Evolutionary conservation across 2,113 vertebrate genomes (phyloP).

Genomic region (Phodopus roborovskii): DNA sequence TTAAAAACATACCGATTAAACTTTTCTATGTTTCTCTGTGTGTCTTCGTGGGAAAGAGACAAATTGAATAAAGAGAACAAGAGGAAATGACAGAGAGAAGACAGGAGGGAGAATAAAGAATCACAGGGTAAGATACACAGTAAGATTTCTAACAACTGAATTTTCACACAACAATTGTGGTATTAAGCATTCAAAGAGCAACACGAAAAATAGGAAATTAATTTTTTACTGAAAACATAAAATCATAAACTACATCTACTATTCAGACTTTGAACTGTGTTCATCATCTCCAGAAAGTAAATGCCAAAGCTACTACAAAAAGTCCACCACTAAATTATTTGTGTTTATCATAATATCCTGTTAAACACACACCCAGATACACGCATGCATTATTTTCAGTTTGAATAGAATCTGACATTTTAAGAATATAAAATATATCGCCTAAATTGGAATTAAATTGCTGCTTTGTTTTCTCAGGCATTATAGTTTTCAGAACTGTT

Average conservation of each 20-base stretch:
- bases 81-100: neutral
- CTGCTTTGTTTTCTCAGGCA: neutral
- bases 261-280: neutral
- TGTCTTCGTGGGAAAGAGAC: neutral
- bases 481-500: slow-evolving; percentile 13
- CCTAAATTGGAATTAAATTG: neutral
- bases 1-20: neutral
- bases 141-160: neutral
- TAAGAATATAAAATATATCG: neutral
- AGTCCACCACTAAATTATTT: neutral
- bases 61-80: neutral
- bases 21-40: neutral
- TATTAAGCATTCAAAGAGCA: neutral
- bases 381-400: neutral
- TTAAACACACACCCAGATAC: neutral
- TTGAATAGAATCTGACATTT: neutral
- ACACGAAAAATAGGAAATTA: neutral
- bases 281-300: neutral
- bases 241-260: neutral
- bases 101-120: neutral
- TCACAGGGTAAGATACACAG: neutral
- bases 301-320: neutral
- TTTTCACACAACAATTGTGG: neutral
- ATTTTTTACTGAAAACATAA: neutral
- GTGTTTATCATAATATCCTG: neutral